Evolutionary conservation across 2,888 invertebrate species (phyloP).

Genomic region (Eupelmus urozonus): DNA sequence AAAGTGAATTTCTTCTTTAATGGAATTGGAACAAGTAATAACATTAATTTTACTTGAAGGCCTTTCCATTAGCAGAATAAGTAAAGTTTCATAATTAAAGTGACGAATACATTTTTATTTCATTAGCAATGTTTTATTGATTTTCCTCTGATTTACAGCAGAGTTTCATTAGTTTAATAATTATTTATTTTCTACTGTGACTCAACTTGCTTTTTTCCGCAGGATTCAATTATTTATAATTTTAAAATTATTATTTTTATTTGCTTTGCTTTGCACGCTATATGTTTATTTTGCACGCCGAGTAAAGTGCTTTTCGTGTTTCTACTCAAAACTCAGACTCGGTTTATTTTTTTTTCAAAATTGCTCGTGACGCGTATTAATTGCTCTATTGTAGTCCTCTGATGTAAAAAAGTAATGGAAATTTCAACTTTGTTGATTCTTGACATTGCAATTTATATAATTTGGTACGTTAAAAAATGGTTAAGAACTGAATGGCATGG

Average conservation of each 20-base stretch:
- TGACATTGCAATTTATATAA: slow-evolving; percentile 47
- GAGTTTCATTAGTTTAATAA: no score
- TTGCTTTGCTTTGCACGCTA: no score
- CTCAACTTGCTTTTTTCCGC: no score
- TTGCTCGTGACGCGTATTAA: slow-evolving; percentile 23
- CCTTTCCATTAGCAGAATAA: slow-evolving; percentile 48
- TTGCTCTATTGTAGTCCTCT: slow-evolving; percentile 7
- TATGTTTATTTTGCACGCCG: no score
- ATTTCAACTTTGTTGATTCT: slow-evolving; percentile 28
- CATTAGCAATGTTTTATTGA: not conserved
- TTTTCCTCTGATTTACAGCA: no score
- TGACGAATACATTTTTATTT: slow-evolving; percentile 19
- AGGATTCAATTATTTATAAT: no score
- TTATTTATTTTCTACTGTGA: no score
- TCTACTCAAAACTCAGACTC: no score
- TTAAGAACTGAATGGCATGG: slow-evolving; percentile 39
- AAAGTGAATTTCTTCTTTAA: slow-evolving; percentile 53
- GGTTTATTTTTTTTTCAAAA: slow-evolving; percentile 11
- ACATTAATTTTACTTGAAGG: slow-evolving; percentile 52
- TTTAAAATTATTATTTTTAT: no score
- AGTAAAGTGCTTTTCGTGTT: no score
- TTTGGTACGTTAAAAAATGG: slow-evolving; percentile 32
- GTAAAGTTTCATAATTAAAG: slow-evolving; percentile 47
- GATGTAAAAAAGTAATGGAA: slow-evolving; percentile 21
- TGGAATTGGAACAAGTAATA: slow-evolving; percentile 48